phyloP scores from a whole-genome alignment of 1,140 invertebrate genomes.

The Metopolophium dirhodum region DNA sequence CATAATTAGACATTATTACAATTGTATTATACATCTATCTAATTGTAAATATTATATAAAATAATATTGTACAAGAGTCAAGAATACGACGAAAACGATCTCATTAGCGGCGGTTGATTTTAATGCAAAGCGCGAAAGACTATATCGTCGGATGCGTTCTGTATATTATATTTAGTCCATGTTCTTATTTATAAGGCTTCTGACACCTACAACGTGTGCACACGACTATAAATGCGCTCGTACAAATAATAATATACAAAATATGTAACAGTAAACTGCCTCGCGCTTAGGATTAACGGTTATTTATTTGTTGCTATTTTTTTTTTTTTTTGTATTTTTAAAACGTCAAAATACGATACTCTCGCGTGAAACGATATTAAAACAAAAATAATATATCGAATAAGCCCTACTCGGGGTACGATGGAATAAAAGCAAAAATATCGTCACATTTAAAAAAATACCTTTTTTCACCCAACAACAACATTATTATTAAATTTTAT shows the following conservation, averaged over 20 bases:
- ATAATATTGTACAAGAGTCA: too few relatives aligned
- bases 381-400: neutral
- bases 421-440: neutral
- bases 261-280: slow-evolving; percentile 8
- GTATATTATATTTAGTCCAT: slow-evolving; percentile 14
- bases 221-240: neutral
- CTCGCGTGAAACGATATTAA: neutral
- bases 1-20: neutral
- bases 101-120: neutral
- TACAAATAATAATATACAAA: slow-evolving; percentile 6
- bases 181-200: neutral
- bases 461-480: neutral
- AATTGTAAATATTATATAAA: too few relatives aligned
- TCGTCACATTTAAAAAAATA: neutral
- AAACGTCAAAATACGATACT: slow-evolving; percentile 20
- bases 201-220: neutral
- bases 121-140: neutral
- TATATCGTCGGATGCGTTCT: neutral
- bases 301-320: neutral
- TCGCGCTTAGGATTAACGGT: neutral
- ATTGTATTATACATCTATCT: too few relatives aligned
- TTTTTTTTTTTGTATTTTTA: neutral
- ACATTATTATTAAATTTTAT: neutral
- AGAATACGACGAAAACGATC: neutral
- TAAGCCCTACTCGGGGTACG: neutral